A percentile compares a stretch with the other conserved stretches of the same genome.
Conservation (phyloP, 1,140 invertebrate species). For the Camponotus vicinus region DNA sequence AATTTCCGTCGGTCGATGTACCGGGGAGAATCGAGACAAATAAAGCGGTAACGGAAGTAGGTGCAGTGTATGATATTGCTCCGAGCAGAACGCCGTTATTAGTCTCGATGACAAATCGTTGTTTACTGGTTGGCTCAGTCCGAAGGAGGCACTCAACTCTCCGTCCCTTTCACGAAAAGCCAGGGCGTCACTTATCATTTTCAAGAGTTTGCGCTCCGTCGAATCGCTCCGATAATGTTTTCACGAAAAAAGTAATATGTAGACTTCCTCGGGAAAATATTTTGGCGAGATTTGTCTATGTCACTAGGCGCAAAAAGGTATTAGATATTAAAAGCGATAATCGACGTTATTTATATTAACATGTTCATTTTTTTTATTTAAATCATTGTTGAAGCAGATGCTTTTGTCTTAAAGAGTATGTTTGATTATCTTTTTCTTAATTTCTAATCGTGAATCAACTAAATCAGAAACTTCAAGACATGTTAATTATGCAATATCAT, state of each 20-base stretch:
- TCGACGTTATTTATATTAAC: background rate
- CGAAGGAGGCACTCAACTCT: conserved; percentile 53
- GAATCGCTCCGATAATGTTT: conserved; percentile 53
- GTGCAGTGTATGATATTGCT: conserved; percentile 63
- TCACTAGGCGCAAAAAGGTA: conserved; percentile 2
- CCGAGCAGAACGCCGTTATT: conserved; percentile 60
- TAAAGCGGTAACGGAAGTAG: conserved; percentile 56
- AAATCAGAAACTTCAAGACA: background rate
- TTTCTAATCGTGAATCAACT: background rate
- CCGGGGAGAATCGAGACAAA: conserved; percentile 43
- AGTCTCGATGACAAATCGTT: conserved; percentile 75
- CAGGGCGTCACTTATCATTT: conserved; percentile 68
- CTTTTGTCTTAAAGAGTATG: too few species aligned
- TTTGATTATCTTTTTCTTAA: background rate
- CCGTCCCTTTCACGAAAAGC: conserved; percentile 37
- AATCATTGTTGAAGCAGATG: background rate
- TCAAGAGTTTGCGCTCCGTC: conserved; percentile 58
- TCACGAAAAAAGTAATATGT: conserved; percentile 50
- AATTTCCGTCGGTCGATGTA: conserved; percentile 58
- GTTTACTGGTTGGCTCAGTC: conserved; percentile 68
- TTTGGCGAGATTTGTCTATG: conserved; percentile 54
- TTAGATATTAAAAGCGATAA: background rate
- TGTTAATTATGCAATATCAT: conserved; percentile 46
- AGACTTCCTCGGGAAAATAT: conserved; percentile 49
- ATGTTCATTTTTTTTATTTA: background rate